Conservation (phyloP, 2,888 invertebrate genomes). For the Alcis repandata region DNA sequence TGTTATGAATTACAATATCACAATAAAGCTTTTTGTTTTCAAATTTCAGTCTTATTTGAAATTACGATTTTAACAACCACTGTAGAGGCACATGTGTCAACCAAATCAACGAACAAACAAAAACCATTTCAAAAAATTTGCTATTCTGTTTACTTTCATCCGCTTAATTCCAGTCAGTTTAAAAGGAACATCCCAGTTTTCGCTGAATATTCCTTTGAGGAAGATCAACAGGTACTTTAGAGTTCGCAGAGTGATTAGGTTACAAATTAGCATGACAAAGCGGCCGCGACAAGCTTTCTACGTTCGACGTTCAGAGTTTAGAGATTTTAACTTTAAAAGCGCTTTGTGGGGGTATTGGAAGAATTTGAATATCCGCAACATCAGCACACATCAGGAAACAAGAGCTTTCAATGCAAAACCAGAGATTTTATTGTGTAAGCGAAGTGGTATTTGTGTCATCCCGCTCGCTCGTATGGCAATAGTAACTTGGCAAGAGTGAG, state of each 20-base stretch:
- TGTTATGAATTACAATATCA: no score
- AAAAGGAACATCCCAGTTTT: conserved; percentile 7
- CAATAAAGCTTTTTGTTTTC: not conserved
- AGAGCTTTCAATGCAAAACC: not conserved
- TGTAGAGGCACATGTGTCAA: not conserved
- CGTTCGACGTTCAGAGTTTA: conserved; percentile 41
- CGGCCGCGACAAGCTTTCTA: conserved; percentile 48
- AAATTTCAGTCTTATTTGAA: not conserved
- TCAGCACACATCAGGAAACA: not conserved
- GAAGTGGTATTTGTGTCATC: no score
- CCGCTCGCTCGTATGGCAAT: no score
- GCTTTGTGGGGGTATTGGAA: conserved; percentile 9
- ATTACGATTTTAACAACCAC: not conserved
- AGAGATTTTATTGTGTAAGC: no score
- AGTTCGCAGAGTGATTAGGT: conserved; percentile 55
- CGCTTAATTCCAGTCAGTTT: conserved; percentile 1
- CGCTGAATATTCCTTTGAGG: conserved; percentile 36
- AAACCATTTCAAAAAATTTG: conserved; percentile 2
- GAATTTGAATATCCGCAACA: conserved; percentile 15
- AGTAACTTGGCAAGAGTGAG: no score
- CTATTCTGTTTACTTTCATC: conserved; percentile 7
- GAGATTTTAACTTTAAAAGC: conserved; percentile 10
- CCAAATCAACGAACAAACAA: no score
- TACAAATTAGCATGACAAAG: conserved; percentile 69
- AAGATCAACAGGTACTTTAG: conserved; percentile 60